Evolutionary conservation across 1,140 invertebrate genomes (phyloP).

Genomic region (Drosophila saltans): DNA sequence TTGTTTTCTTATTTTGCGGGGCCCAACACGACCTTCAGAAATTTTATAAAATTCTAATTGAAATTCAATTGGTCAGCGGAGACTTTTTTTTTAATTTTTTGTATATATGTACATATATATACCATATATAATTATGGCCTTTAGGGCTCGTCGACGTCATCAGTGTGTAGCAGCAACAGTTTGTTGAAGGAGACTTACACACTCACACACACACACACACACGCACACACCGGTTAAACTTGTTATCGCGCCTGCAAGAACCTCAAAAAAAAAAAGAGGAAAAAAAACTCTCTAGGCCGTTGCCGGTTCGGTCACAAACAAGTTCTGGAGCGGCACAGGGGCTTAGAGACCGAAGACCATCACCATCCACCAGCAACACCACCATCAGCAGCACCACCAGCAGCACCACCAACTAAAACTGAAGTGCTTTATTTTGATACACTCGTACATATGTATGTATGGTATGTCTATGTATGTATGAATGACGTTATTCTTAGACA

Average conservation of each 20-base stretch:
- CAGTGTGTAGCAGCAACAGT: conserved; percentile 66
- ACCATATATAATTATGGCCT: conserved; percentile 44
- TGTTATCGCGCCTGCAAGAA: conserved; percentile 78
- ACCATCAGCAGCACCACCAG: conserved; percentile 20
- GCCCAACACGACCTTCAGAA: conserved; percentile 57
- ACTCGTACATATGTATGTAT: conserved; percentile 12
- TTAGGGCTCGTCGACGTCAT: conserved; percentile 53
- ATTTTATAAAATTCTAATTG: conserved; percentile 65
- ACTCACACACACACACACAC: conserved; percentile 40
- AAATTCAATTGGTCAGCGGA: conserved; percentile 49
- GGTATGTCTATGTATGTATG: conserved; percentile 7
- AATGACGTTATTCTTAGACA: conserved; percentile 28
- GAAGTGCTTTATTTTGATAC: conserved; percentile 75
- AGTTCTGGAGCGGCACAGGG: conserved; percentile 71
- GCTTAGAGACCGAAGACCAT: conserved; percentile 30
- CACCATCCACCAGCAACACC: conserved; percentile 34
- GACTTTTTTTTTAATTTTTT: conserved; percentile 14
- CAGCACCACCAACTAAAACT: conserved; percentile 39
- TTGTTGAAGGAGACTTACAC: conserved; percentile 67
- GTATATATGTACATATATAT: background rate
- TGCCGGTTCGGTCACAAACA: conserved; percentile 53
- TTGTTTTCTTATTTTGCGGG: background rate
- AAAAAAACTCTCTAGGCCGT: conserved; percentile 41
- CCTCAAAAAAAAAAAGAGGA: conserved; percentile 39
- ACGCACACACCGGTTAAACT: conserved; percentile 79